These are phyloP conservation scores for Polypterus bichir DNA, from an alignment of 2,113 vertebrate species.

Conservation along the genomic window DNA sequence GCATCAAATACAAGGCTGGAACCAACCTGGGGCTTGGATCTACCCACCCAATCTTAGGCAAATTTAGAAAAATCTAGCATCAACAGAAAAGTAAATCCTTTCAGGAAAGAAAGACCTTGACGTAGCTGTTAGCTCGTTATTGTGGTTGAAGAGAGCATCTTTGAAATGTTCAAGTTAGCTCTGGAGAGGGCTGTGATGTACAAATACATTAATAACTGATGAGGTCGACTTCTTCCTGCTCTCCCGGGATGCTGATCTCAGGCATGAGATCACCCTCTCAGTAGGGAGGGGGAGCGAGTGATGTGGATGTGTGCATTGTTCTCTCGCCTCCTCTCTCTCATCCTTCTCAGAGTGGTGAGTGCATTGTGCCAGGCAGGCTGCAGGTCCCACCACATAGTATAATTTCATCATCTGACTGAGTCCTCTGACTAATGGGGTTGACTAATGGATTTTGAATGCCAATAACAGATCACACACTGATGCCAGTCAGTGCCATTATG, in stretches of 20 bases:
- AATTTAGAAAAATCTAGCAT: too few relatives aligned
- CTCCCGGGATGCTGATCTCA: conserved; percentile 18
- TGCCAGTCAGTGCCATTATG: too few relatives aligned
- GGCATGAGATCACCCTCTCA: conserved; percentile 12
- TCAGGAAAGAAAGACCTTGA: too few relatives aligned
- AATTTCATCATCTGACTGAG: not conserved
- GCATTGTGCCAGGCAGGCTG: not conserved
- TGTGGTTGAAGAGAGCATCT: too few relatives aligned
- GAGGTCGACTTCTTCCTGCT: conserved; percentile 7
- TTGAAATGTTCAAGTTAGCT: too few relatives aligned
- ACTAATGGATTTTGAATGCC: conserved; percentile 3
- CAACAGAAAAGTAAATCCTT: too few relatives aligned
- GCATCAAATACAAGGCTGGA: too few relatives aligned
- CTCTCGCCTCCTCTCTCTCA: not conserved
- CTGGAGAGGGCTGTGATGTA: not conserved
- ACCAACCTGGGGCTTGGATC: too few relatives aligned
- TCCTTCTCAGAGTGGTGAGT: not conserved
- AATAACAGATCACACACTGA: too few relatives aligned
- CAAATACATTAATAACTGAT: conserved; percentile 11
- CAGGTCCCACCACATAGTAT: not conserved
- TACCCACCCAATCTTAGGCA: too few relatives aligned
- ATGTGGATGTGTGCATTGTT: not conserved
- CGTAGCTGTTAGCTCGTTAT: too few relatives aligned
- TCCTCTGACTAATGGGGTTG: conserved; percentile 2
- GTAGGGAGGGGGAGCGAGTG: conserved; percentile 1